phyloP scores from a whole-genome alignment of 2,797 vertebrate genomes.

The Iguana delicatissima region DNA sequence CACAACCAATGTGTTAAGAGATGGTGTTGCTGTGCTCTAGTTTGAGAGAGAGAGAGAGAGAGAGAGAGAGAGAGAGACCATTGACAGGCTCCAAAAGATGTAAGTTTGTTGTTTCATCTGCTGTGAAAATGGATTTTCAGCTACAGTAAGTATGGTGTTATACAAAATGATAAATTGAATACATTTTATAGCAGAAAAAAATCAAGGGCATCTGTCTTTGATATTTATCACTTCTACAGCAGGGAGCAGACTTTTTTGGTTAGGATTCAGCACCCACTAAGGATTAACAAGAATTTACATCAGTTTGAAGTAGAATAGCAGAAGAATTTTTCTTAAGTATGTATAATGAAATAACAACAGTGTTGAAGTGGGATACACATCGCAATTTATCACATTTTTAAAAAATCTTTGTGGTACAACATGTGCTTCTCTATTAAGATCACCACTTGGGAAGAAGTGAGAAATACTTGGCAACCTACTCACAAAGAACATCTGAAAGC shows the following conservation, averaged over 20 bases:
- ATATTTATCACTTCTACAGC: background rate
- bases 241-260: background rate
- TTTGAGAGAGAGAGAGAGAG: background rate
- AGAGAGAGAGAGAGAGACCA: background rate
- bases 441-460: background rate
- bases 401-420: background rate
- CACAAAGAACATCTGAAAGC: background rate
- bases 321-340: background rate
- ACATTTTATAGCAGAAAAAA: constrained; percentile 11
- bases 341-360: background rate
- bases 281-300: background rate
- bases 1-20: constrained; percentile 15
- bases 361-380: background rate
- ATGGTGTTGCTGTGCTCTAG: background rate
- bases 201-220: background rate
- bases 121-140: constrained; percentile 25
- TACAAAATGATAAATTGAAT: constrained; percentile 27
- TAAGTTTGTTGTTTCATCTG: background rate
- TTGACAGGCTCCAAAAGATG: constrained; percentile 14
- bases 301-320: background rate
- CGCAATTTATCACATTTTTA: background rate
- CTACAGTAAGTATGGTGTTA: constrained; percentile 11
- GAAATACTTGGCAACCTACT: background rate
- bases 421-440: background rate
- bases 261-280: background rate